Percentiles rank a stretch among this genome's conserved stretches.
phyloP scores from a whole-genome alignment of 2,797 vertebrate species.

The Podarcis lilfordi region DNA sequence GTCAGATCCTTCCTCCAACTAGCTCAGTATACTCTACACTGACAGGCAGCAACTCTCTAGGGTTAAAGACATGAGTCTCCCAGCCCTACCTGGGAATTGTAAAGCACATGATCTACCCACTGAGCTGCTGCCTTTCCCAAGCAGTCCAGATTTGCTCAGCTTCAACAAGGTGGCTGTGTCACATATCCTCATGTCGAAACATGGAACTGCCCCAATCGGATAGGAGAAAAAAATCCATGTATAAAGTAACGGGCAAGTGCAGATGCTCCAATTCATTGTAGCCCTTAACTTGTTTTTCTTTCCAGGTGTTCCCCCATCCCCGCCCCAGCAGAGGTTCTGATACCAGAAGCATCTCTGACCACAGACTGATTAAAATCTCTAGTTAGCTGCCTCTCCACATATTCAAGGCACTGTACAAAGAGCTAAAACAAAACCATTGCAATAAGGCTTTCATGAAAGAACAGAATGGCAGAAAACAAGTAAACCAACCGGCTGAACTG shows the following conservation, averaged over 20 bases:
- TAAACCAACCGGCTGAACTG: background rate
- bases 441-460: background rate
- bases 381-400: background rate
- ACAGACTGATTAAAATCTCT: background rate
- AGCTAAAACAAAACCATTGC: background rate
- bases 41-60: no score
- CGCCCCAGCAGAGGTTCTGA: background rate
- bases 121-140: background rate
- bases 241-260: background rate
- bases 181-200: background rate
- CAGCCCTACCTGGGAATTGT: background rate
- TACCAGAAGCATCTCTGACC: background rate
- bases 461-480: background rate
- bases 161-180: no score
- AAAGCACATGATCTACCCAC: background rate
- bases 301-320: background rate
- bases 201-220: background rate
- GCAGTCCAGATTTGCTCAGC: no score
- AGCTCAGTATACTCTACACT: no score
- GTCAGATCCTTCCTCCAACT: no score
- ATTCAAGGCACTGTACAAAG: background rate
- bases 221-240: background rate
- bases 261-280: no score
- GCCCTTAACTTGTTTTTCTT: background rate
- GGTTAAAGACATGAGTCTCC: no score